These are phyloP conservation scores for Hirudo medicinalis DNA, from an alignment of 1,140 invertebrate genomes.

Conservation along the genomic window DNA sequence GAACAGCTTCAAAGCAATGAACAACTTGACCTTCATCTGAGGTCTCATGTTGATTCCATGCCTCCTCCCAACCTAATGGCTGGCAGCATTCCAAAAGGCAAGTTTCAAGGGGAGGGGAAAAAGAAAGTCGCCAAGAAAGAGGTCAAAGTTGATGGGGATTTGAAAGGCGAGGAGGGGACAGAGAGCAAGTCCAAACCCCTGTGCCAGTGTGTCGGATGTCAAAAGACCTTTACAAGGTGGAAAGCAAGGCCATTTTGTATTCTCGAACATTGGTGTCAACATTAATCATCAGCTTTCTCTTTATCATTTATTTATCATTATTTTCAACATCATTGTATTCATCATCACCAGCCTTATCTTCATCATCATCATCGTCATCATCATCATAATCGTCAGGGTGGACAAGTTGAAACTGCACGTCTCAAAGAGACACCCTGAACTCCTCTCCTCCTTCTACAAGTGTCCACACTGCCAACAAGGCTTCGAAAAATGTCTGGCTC, in stretches of 20 bases:
- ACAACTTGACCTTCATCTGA: conserved; percentile 3
- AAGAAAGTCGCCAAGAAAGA: too few relatives aligned
- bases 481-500: background rate
- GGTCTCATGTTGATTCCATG: conserved; percentile 10
- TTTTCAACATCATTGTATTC: background rate
- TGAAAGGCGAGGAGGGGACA: too few relatives aligned
- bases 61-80: background rate
- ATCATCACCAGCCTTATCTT: background rate
- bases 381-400: background rate
- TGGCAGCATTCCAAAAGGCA: background rate
- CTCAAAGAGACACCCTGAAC: conserved; percentile 1
- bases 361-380: background rate
- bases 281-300: too few relatives aligned
- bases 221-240: conserved; percentile 8
- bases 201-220: background rate
- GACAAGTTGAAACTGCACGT: conserved; percentile 7
- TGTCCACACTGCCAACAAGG: conserved; percentile 2
- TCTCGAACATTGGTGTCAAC: too few relatives aligned
- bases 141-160: too few relatives aligned
- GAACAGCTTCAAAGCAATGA: background rate
- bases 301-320: too few relatives aligned
- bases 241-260: too few relatives aligned
- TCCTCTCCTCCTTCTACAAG: conserved; percentile 7
- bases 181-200: background rate
- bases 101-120: background rate